phyloP scores from a whole-genome alignment of 2,113 vertebrate genomes.

The Prionailurus bengalensis region DNA sequence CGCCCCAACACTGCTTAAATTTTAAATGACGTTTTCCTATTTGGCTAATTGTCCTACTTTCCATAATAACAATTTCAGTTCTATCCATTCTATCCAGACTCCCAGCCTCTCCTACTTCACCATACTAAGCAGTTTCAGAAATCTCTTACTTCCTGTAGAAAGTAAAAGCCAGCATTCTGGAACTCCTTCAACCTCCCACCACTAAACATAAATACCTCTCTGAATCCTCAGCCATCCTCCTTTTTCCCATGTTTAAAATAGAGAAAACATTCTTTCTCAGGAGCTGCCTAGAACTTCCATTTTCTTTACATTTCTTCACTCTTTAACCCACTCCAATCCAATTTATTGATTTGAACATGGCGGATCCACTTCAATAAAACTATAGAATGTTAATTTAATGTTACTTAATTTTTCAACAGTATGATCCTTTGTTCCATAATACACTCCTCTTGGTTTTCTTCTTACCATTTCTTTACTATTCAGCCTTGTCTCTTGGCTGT shows the following conservation, averaged over 20 bases:
- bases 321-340: not conserved
- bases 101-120: not conserved
- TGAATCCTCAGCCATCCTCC: not conserved
- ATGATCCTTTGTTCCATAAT: not conserved
- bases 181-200: constrained; percentile 10
- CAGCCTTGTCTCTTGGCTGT: not conserved
- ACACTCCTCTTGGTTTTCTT: not conserved
- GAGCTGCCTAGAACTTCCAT: not conserved
- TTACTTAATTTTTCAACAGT: not conserved
- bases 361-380: not conserved
- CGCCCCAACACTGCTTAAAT: not conserved
- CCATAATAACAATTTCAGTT: not conserved
- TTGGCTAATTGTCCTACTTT: not conserved
- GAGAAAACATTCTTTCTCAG: constrained; percentile 23
- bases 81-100: not conserved
- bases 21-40: not conserved
- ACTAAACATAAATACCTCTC: constrained; percentile 39
- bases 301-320: not conserved
- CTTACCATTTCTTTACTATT: not conserved
- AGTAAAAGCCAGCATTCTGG: constrained; percentile 49
- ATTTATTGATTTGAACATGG: not conserved
- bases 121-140: constrained; percentile 26
- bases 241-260: constrained; percentile 7
- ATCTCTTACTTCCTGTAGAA: constrained; percentile 23
- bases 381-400: not conserved